These are phyloP conservation scores for Micrasema longulum DNA, from an alignment of 1,140 invertebrate species.

Conservation along the genomic window DNA sequence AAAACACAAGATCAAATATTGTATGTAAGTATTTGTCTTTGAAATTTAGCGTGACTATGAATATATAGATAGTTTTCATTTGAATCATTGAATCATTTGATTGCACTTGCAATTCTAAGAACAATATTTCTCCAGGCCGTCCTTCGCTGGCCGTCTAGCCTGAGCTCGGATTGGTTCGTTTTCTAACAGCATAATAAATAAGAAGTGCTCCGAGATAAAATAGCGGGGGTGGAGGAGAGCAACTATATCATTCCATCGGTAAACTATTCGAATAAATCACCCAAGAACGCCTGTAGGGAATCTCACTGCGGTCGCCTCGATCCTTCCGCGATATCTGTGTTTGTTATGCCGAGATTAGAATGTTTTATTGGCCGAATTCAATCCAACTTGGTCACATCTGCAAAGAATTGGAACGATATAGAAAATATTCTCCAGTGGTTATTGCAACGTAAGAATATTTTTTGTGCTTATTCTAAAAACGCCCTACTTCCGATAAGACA, in stretches of 20 bases:
- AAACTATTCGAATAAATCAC: conserved; percentile 49
- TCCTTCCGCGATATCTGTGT: conserved; percentile 9
- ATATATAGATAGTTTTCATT: too few species aligned
- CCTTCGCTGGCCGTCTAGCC: too few species aligned
- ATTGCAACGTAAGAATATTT: too few species aligned
- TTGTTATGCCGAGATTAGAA: conserved; percentile 30
- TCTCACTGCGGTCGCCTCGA: conserved; percentile 7
- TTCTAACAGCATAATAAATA: conserved; percentile 11
- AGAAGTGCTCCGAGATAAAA: conserved; percentile 12
- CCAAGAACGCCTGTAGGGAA: conserved; percentile 13
- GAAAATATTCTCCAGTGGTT: too few species aligned
- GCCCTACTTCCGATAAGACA: too few species aligned
- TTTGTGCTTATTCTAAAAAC: too few species aligned
- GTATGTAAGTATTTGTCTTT: too few species aligned
- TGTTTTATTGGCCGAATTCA: conserved; percentile 30
- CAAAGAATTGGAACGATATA: not conserved
- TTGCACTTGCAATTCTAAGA: too few species aligned
- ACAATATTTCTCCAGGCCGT: too few species aligned
- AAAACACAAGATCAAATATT: too few species aligned
- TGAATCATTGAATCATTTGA: too few species aligned
- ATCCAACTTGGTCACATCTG: conserved; percentile 13
- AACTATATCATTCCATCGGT: conserved; percentile 38
- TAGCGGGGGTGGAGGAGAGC: not conserved
- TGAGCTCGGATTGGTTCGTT: conserved; percentile 13
- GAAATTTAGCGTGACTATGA: too few species aligned